phyloP scores from a whole-genome alignment of 2,888 invertebrate genomes.

The Dryobota labecula region DNA sequence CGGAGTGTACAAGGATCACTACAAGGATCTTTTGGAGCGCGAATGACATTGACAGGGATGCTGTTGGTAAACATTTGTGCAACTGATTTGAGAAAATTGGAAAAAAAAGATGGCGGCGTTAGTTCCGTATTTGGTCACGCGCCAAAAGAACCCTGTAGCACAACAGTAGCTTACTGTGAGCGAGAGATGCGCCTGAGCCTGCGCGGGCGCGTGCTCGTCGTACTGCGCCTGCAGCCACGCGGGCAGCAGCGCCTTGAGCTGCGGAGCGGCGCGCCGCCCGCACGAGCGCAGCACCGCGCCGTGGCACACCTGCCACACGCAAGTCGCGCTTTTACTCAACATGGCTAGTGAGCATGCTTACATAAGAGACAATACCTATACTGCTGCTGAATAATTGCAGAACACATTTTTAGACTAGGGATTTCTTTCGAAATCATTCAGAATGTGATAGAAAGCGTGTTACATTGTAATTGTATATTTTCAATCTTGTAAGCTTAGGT shows the following conservation, averaged over 20 bases:
- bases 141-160: neutral
- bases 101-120: too few relatives aligned
- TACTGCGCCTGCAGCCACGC: constrained; percentile 96
- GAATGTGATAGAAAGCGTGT: neutral
- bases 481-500: neutral
- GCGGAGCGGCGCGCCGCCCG: constrained; percentile 94
- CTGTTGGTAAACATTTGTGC: neutral
- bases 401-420: too few relatives aligned
- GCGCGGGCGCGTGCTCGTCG: constrained; percentile 96
- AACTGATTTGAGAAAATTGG: neutral
- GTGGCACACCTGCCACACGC: constrained; percentile 91
- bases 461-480: neutral
- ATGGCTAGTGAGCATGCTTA: neutral
- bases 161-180: constrained; percentile 65
- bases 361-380: neutral
- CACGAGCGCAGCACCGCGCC: constrained; percentile 91
- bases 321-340: too few relatives aligned
- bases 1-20: neutral
- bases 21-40: neutral
- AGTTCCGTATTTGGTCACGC: neutral
- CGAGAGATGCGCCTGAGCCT: constrained; percentile 67
- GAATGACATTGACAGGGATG: neutral
- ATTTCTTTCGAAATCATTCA: neutral
- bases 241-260: constrained; percentile 94
- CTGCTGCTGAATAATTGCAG: neutral